Percentiles rank a stretch among this genome's conserved stretches.
Evolutionary conservation across 1,140 invertebrate genomes (phyloP).

Genomic region (Diachasma alloeum): DNA sequence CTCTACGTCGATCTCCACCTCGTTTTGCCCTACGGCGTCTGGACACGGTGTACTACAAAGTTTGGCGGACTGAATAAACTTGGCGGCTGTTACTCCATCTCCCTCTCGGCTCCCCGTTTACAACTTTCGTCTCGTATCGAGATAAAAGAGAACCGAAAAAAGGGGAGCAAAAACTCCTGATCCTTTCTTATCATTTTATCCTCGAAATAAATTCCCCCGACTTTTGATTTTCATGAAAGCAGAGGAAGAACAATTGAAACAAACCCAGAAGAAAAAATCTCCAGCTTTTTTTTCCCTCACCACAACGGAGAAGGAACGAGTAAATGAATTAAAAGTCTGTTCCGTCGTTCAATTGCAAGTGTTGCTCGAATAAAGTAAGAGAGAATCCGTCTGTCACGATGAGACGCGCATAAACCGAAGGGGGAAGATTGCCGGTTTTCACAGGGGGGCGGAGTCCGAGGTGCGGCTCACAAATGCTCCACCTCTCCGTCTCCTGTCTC

Average conservation of each 20-base stretch:
- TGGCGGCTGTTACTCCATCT: constrained; percentile 40
- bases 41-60: constrained; percentile 66
- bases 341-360: not conserved
- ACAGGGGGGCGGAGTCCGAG: constrained; percentile 29
- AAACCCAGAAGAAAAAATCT: not conserved
- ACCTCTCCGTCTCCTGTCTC: not conserved
- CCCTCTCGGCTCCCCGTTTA: constrained; percentile 41
- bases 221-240: not conserved
- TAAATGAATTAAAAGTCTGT: not conserved
- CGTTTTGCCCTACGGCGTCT: constrained; percentile 61
- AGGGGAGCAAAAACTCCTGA: not conserved
- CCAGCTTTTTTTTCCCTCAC: not conserved
- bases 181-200: not conserved
- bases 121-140: constrained; percentile 43
- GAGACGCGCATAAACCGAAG: not conserved
- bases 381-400: not conserved
- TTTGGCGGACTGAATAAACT: constrained; percentile 66
- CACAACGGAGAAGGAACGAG: not conserved
- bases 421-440: not conserved
- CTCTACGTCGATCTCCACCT: constrained; percentile 27
- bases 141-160: constrained; percentile 2
- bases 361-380: not conserved
- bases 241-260: not conserved
- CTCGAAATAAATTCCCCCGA: not conserved
- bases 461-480: constrained; percentile 24